Conservation (phyloP, 2,113 vertebrate species). For the Rafetus swinhoei region DNA sequence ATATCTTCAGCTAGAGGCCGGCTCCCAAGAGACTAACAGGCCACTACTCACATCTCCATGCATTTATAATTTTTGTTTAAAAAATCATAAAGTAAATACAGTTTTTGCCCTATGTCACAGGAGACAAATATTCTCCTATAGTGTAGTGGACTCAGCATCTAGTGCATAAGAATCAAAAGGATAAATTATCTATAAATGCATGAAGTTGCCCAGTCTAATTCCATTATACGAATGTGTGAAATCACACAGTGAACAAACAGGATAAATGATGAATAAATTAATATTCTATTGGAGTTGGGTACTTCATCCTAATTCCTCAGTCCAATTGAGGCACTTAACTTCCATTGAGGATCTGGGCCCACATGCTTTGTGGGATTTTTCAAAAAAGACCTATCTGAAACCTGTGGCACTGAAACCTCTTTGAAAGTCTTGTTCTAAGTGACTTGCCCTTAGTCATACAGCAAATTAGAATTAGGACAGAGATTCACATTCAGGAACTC, state of each 20-base stretch:
- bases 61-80: neutral
- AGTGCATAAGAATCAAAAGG: neutral
- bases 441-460: neutral
- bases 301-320: too few relatives aligned
- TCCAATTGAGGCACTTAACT: neutral
- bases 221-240: neutral
- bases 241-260: neutral
- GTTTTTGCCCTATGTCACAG: neutral
- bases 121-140: neutral
- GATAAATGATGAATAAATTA: neutral
- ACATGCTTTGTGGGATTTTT: neutral
- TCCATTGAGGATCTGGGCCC: neutral
- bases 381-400: neutral
- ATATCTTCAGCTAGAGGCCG: constrained; percentile 12
- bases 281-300: neutral
- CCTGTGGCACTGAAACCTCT: neutral
- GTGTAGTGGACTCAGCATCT: neutral
- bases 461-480: neutral
- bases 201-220: neutral
- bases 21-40: neutral
- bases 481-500: neutral
- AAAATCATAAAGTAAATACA: neutral
- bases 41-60: neutral
- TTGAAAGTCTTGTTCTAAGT: neutral
- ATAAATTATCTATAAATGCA: neutral